Evolutionary conservation across 2,888 invertebrate genomes (phyloP), one percentile per base, ranked within the genome.

Genomic region (Aleiodes leptofemur): DNA sequence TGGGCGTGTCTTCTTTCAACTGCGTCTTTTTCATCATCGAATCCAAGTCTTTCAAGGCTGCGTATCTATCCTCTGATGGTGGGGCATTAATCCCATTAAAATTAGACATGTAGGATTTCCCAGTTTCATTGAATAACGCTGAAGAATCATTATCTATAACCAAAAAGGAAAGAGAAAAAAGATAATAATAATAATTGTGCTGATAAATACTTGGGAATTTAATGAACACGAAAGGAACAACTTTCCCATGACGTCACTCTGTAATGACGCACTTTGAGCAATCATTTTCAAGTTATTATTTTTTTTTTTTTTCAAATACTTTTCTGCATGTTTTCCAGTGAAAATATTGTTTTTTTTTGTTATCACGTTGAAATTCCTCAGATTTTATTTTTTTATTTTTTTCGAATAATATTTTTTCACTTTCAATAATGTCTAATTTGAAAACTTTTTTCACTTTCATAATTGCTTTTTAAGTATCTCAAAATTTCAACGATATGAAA

Each of bases 41-140:
- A 86, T 98, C 98, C 85, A 98, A 92, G 91, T 98, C 98, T 90
- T 98, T 97, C 77, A 98, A 92, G 69, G 98, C 98, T 81, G 98
- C 98, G 91, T 98, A 98, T 82, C 96, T 95, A 91, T 98, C 98
- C 91, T 95, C 96, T 86, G 93, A 87, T 23, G 90, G 90, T 55
- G 88, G 87, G 70, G 86, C 86, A 38, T 81, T 83, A 48, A 82
- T 81, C 53, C 83, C 80, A 77, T 88, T 88, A 59, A 83, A 82
- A 78, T 86, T 87, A 69, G 83, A 78, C 66, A 80, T 74, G 77
- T 83, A 79, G 73, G 80, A 77, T 73, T 76, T 79, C 11, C 79
- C 79, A 31, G 79, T 80, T 78, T 79, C 80, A 78, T 81, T 81
- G 73, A 82, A 82, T 59, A 78, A 72, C 50, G 78, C 68, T 56